Conservation (phyloP, 2,888 invertebrate species). For the Meta bourneti region DNA sequence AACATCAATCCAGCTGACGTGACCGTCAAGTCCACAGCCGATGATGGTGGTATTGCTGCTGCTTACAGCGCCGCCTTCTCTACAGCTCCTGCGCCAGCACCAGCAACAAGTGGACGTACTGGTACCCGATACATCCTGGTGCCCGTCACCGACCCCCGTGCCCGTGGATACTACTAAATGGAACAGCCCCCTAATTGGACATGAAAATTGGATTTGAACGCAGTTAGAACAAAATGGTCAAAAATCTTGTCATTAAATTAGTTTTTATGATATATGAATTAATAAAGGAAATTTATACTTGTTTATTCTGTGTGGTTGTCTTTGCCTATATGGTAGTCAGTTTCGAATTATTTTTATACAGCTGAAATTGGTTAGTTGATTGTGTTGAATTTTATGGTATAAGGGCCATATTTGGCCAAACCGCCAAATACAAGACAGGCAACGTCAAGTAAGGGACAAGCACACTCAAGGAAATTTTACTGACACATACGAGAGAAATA, state of each 20-base stretch:
- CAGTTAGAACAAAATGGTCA: not conserved
- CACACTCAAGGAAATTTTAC: too few species aligned
- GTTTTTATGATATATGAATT: not conserved
- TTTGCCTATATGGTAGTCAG: too few species aligned
- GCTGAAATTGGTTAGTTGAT: too few species aligned
- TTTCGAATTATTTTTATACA: too few species aligned
- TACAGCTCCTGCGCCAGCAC: constrained; percentile 18
- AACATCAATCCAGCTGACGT: constrained; percentile 71
- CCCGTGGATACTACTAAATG: constrained; percentile 30
- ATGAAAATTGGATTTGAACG: not conserved
- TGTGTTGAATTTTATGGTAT: too few species aligned
- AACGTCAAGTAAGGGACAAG: too few species aligned
- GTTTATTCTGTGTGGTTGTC: too few species aligned
- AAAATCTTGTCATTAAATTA: not conserved
- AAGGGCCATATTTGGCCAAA: too few species aligned
- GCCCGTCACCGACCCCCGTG: constrained; percentile 24
- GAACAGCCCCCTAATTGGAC: not conserved
- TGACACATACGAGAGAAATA: too few species aligned
- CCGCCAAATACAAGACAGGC: too few species aligned
- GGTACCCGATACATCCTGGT: constrained; percentile 59
- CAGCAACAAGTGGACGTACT: not conserved
- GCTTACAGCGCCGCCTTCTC: constrained; percentile 59
- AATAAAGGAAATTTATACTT: not conserved
- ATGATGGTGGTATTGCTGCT: constrained; percentile 8
- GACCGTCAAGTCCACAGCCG: constrained; percentile 39